phyloP scores from a whole-genome alignment of 2,113 vertebrate genomes.

The Apeltes quadracus region DNA sequence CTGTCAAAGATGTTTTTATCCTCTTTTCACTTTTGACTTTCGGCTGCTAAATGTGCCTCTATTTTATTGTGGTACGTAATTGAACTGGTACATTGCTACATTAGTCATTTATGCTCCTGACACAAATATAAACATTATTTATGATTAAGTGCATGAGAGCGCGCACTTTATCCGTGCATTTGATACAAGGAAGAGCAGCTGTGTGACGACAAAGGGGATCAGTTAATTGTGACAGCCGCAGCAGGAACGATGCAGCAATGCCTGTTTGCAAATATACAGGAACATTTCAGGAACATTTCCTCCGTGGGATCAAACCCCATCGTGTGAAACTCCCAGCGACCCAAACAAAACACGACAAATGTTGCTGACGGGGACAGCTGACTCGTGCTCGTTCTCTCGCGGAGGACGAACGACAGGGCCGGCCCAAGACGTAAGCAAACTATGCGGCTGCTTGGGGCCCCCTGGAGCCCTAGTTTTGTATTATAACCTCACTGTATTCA shows the following conservation, averaged over 20 bases:
- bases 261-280: slow-evolving; percentile 19
- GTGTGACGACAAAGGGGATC: slow-evolving; percentile 46
- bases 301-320: slow-evolving; percentile 43
- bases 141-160: slow-evolving; percentile 15
- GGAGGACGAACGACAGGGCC: too few relatives aligned
- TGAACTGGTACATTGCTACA: neutral
- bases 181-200: slow-evolving; percentile 46
- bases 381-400: too few relatives aligned
- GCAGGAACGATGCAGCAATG: slow-evolving; percentile 30
- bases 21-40: neutral
- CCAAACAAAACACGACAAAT: slow-evolving; percentile 14
- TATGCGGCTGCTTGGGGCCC: too few relatives aligned
- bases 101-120: neutral
- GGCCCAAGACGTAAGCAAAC: too few relatives aligned
- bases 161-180: slow-evolving; percentile 26
- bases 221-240: slow-evolving; percentile 48
- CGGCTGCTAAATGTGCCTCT: neutral
- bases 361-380: slow-evolving; percentile 21
- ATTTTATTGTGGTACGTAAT: neutral
- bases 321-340: slow-evolving; percentile 27
- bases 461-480: too few relatives aligned
- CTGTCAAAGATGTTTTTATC: neutral
- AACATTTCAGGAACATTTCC: neutral
- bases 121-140: neutral
- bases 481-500: too few relatives aligned